Conservation (phyloP, 1,140 invertebrate genomes). For the Pygmarrhopalites habei region DNA sequence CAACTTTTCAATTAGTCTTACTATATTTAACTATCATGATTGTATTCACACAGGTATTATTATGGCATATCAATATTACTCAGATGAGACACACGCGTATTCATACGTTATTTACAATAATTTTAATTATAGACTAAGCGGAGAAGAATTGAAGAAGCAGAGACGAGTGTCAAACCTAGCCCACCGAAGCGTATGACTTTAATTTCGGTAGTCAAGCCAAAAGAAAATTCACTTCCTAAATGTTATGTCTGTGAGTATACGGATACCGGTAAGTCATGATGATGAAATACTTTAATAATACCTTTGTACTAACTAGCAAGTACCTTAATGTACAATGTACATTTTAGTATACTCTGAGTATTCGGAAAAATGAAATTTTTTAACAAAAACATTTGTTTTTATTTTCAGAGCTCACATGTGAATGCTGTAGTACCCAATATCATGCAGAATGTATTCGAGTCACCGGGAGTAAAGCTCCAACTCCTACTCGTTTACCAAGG, state of each 20-base stretch:
- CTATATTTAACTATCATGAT: not conserved
- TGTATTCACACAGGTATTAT: not conserved
- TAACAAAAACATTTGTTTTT: no score
- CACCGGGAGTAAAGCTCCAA: conserved; percentile 7
- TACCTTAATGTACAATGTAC: not conserved
- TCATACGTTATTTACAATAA: not conserved
- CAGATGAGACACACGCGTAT: not conserved
- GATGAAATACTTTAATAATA: no score
- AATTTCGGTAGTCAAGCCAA: not conserved
- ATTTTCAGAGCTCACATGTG: conserved; percentile 6
- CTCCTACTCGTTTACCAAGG: not conserved
- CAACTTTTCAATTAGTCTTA: not conserved
- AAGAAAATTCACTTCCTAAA: not conserved
- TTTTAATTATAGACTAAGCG: no score
- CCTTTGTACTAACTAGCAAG: no score
- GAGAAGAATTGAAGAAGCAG: not conserved
- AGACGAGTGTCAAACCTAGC: not conserved
- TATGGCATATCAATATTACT: not conserved
- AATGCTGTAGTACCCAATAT: conserved; percentile 2
- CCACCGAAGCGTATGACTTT: not conserved
- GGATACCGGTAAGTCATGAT: conserved; percentile 12
- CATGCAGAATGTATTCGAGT: conserved; percentile 19
- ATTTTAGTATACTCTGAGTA: not conserved
- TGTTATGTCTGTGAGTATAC: conserved; percentile 15
- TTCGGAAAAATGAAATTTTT: no score